A percentile compares a stretch with the other conserved stretches of the same genome.
Evolutionary conservation across 2,888 invertebrate species (phyloP).

Genomic region (Stenotaenia linearis): DNA sequence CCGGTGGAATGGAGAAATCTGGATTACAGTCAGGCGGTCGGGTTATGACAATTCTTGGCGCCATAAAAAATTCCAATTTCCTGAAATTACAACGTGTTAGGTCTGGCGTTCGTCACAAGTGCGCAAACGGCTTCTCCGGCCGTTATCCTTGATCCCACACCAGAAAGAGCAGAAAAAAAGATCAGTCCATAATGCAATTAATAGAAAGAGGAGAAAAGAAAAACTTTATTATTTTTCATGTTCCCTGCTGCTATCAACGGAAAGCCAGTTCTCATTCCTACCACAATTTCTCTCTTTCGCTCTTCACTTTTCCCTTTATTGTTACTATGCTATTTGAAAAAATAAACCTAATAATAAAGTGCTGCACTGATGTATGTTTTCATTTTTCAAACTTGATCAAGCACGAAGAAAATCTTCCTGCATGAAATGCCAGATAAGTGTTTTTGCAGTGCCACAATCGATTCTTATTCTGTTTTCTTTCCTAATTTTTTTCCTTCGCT

Average conservation of each 20-base stretch:
- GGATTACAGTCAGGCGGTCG: slow-evolving; percentile 2
- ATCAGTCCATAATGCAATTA: slow-evolving; percentile 14
- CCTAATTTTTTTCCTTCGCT: background rate
- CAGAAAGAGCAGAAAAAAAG: background rate
- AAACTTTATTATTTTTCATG: slow-evolving; percentile 9
- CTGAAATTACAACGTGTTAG: slow-evolving; percentile 19
- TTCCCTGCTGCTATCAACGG: background rate
- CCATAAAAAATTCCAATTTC: slow-evolving; percentile 15
- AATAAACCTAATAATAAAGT: background rate
- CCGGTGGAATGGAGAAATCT: background rate
- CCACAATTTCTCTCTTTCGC: background rate
- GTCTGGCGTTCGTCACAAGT: slow-evolving; percentile 19
- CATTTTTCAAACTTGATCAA: background rate
- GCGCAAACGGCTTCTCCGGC: slow-evolving; percentile 1
- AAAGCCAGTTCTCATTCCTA: background rate
- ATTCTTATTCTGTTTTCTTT: background rate
- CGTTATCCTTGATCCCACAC: slow-evolving; percentile 11
- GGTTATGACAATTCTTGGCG: slow-evolving; percentile 13
- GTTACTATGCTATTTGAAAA: background rate
- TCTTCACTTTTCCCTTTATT: background rate
- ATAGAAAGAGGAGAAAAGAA: slow-evolving; percentile 2
- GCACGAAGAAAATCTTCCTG: background rate
- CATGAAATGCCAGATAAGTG: background rate
- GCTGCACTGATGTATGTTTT: background rate
- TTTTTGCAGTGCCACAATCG: background rate